Evolutionary conservation across 2,888 invertebrate genomes (phyloP).

Genomic region (Brachylomia viminalis): DNA sequence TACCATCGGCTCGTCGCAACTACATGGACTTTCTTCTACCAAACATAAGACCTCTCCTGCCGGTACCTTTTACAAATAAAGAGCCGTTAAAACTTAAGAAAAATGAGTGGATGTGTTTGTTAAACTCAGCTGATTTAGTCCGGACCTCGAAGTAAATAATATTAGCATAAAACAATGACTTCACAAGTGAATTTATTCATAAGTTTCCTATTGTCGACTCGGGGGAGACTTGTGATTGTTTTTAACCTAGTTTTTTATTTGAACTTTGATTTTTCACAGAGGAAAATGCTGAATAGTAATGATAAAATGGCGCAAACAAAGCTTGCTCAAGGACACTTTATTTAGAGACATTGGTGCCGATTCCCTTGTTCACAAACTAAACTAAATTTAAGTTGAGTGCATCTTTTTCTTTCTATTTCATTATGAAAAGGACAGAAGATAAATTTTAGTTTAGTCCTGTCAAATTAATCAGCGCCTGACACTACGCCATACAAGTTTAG

Average conservation of each 20-base stretch:
- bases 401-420: too few species aligned
- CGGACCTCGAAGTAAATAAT: slow-evolving; percentile 46
- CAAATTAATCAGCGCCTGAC: too few species aligned
- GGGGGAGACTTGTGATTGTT: slow-evolving; percentile 45
- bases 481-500: too few species aligned
- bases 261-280: slow-evolving; percentile 46
- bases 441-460: too few species aligned
- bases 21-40: neutral
- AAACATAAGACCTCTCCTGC: neutral
- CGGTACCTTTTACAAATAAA: neutral
- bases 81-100: slow-evolving; percentile 15
- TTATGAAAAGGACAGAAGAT: too few species aligned
- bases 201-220: slow-evolving; percentile 52
- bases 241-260: slow-evolving; percentile 54
- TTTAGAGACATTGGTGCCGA: slow-evolving; percentile 6
- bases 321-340: slow-evolving; percentile 16
- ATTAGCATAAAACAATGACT: slow-evolving; percentile 63
- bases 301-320: slow-evolving; percentile 20
- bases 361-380: too few species aligned
- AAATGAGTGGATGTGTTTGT: slow-evolving; percentile 36
- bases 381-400: too few species aligned
- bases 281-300: slow-evolving; percentile 41
- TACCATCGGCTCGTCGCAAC: neutral
- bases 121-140: slow-evolving; percentile 49
- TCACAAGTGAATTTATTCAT: slow-evolving; percentile 61